phyloP scores from a whole-genome alignment of 2,113 vertebrate species.

The Paramisgurnus dabryanus region DNA sequence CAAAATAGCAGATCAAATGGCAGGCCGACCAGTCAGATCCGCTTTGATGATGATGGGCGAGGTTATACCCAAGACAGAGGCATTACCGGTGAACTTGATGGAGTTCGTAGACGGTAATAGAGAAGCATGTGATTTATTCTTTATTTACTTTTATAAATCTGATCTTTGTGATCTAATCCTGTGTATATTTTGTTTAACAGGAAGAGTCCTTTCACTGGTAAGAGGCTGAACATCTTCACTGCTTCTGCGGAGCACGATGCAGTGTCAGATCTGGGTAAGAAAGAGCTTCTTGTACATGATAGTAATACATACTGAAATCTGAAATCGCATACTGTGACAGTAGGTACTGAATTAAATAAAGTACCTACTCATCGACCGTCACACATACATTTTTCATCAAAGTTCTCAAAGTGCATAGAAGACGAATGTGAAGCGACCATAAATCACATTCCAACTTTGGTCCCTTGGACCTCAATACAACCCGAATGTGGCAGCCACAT shows the following conservation, averaged over 20 bases:
- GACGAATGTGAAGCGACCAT: too few species aligned
- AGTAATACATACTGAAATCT: too few species aligned
- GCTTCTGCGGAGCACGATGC: conserved; percentile 55
- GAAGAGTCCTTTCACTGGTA: conserved; percentile 70
- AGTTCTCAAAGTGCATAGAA: too few species aligned
- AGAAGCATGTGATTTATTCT: background rate
- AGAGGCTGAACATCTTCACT: conserved; percentile 85
- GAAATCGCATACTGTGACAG: too few species aligned
- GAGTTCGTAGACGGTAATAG: conserved; percentile 68
- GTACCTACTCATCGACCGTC: too few species aligned
- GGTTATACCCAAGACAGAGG: conserved; percentile 56
- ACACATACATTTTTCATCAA: too few species aligned
- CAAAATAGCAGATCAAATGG: conserved; percentile 27
- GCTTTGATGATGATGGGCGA: conserved; percentile 78
- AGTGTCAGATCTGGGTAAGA: conserved; percentile 61
- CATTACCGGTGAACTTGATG: conserved; percentile 46
- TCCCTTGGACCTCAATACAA: too few species aligned
- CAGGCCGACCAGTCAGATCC: conserved; percentile 67
- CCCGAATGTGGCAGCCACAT: too few species aligned
- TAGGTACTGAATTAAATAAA: too few species aligned
- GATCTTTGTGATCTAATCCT: background rate
- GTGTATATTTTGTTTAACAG: conserved; percentile 63
- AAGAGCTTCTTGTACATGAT: background rate
- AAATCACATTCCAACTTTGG: too few species aligned
- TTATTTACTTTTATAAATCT: background rate